Evolutionary conservation across 2,113 vertebrate genomes (phyloP).

Genomic region (Percina caprodes): DNA sequence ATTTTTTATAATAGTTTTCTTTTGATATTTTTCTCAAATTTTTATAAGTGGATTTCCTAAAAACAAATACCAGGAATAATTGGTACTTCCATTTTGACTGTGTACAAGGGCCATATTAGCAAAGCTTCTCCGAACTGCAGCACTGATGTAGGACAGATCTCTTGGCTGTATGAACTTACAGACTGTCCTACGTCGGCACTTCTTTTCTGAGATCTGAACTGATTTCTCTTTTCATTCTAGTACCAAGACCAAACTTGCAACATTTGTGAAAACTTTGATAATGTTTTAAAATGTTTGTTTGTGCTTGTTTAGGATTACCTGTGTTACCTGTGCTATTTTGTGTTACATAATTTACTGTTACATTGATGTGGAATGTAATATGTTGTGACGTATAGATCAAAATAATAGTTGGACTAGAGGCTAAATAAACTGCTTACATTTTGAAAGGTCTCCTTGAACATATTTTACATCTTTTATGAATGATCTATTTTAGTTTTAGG

Average conservation of each 20-base stretch:
- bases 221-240: constrained; percentile 66
- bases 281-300: constrained; percentile 68
- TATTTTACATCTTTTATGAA: not conserved
- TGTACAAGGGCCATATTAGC: constrained; percentile 62
- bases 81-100: constrained; percentile 74
- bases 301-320: constrained; percentile 67
- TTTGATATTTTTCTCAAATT: constrained; percentile 83
- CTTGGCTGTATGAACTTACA: not conserved
- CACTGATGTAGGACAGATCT: not conserved
- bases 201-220: constrained; percentile 48
- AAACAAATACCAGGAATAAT: constrained; percentile 67
- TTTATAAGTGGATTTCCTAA: constrained; percentile 82
- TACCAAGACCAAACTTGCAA: constrained; percentile 79
- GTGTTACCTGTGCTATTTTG: constrained; percentile 57
- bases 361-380: constrained; percentile 80
- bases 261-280: constrained; percentile 78
- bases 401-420: constrained; percentile 64
- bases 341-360: constrained; percentile 71
- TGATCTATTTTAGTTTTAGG: not conserved
- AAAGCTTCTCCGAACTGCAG: constrained; percentile 30
- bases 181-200: constrained; percentile 22
- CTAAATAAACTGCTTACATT: constrained; percentile 78
- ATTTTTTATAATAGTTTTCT: constrained; percentile 85
- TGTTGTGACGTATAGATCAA: constrained; percentile 75
- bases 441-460: constrained; percentile 7